These are phyloP conservation scores for Sardina pilchardus DNA, from an alignment of 2,113 vertebrate genomes.

Conservation along the genomic window DNA sequence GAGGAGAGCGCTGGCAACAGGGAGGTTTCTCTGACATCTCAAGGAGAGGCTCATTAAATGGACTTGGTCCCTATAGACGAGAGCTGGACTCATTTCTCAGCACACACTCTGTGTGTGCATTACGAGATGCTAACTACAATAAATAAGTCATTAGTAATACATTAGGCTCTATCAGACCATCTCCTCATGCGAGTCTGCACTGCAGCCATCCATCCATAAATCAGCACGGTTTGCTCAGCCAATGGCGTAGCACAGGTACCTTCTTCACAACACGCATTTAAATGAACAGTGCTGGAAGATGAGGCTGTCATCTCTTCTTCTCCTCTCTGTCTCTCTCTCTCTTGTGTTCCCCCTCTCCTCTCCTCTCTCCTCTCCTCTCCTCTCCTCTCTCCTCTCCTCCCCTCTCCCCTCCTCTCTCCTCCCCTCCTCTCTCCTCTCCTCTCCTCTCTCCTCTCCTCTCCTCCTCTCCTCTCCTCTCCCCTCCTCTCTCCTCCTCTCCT, in stretches of 20 bases:
- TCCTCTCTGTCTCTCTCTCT: background rate
- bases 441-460: background rate
- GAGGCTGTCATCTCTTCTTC: background rate
- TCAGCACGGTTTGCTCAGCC: background rate
- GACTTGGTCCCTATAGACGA: too few species aligned
- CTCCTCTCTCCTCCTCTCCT: background rate
- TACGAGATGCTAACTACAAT: too few species aligned
- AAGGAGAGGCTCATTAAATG: too few species aligned
- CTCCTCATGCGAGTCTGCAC: too few species aligned
- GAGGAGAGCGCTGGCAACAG: background rate
- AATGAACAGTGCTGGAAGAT: background rate
- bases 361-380: background rate
- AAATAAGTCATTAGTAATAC: too few species aligned
- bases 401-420: too few species aligned
- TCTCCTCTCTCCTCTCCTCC: too few species aligned
- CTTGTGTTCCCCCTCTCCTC: background rate
- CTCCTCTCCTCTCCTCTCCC: background rate
- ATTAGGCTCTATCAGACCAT: too few species aligned
- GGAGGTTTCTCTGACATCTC: too few species aligned
- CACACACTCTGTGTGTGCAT: too few species aligned
- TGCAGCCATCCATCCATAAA: too few species aligned
- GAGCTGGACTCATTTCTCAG: too few species aligned
- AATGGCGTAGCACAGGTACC: background rate
- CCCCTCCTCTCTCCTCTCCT: background rate
- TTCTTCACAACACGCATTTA: background rate